Percentiles rank a stretch among this genome's conserved stretches.
Evolutionary conservation across 2,113 vertebrate genomes (phyloP).

Genomic region (Archocentrus centrarchus): DNA sequence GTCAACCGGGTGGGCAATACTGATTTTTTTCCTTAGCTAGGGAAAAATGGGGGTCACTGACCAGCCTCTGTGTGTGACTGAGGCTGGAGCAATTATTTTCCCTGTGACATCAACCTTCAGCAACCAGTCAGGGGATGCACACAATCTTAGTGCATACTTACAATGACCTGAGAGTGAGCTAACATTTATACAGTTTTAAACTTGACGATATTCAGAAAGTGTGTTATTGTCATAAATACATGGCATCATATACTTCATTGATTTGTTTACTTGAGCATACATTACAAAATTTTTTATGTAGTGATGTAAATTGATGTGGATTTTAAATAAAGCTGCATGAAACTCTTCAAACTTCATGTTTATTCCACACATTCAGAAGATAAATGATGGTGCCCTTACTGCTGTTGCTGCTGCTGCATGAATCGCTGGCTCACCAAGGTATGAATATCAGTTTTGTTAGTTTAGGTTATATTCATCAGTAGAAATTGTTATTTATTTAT

Average conservation of each 20-base stretch:
- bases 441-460: background rate
- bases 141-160: background rate
- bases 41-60: background rate
- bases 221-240: background rate
- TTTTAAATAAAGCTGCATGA: background rate
- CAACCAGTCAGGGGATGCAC: background rate
- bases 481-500: background rate
- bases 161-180: background rate
- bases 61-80: background rate
- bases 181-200: background rate
- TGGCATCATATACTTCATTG: background rate
- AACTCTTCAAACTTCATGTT: background rate
- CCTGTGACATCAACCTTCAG: background rate
- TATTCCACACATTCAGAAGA: background rate
- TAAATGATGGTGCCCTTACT: slow-evolving; percentile 27
- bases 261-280: background rate
- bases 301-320: background rate
- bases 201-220: background rate
- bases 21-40: background rate
- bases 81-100: background rate
- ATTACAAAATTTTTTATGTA: background rate
- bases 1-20: too few relatives aligned
- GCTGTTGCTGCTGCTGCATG: slow-evolving; percentile 42
- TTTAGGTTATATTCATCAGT: background rate
- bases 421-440: slow-evolving; percentile 7